Evolutionary conservation across 2,113 vertebrate genomes (phyloP), one percentile per base, ranked within the genome.

Genomic region (Oryzias curvinotus): DNA sequence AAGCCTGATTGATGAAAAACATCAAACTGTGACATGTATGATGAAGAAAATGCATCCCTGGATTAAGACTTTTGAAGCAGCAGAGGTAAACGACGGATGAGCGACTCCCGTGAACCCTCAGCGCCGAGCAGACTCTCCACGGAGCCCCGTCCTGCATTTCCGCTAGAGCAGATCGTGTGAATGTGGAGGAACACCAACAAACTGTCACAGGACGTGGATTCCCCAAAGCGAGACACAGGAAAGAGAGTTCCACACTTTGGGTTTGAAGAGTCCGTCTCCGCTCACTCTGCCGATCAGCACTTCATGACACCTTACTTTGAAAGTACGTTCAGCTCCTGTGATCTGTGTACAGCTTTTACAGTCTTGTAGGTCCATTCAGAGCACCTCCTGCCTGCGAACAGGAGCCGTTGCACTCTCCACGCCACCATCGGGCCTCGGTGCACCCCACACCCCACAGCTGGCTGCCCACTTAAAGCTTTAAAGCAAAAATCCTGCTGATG

Each of bases 381-480:
- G 43, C 14, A 36, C 48, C 54, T 36, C 45, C 25, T 25, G 25
- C 52, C 50, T 45, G 48, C 50, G 5, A 46, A 18, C 60, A 65
- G 57, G 44, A 61, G 59, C 28, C 60, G 26, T 68, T 42, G 70
- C 71, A 77, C 69, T 76, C 66, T 68, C 46, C 67, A 59, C 52
- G 51, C 68, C 77, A 65, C 80, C 74, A 58, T 77, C 78, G 73
- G 84, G 76, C 68, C 78, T 86, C 79, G 82, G 74, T 66, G 83
- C 68, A 19, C 57, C 67, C 54, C 46, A 30, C 68, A 19, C 57
- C 67, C 54, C 46, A 30, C 69, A 75, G 75, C 77, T 55, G 66
- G 75, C 88, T 78, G 76, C 76, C 41, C 57, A 73, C 74, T 88
- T 90, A 90, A 90, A 90, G 89, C 89, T 89, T 87, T 86, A 72